Conservation (phyloP, 2,888 invertebrate genomes). For the Ariolimax columbianus region DNA sequence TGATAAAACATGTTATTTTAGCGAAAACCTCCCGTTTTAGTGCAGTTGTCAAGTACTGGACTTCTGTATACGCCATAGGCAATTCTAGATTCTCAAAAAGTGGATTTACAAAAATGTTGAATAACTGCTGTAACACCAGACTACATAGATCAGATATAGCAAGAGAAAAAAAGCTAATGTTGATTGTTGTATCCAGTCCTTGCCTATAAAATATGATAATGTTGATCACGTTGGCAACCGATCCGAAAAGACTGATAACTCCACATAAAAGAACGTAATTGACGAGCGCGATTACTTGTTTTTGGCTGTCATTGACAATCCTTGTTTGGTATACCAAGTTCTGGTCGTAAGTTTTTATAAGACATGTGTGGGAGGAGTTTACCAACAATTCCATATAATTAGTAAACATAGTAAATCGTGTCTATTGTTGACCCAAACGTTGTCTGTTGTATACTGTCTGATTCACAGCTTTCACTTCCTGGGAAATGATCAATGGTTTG, state of each 20-base stretch:
- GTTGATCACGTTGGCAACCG: not conserved
- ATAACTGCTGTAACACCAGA: not conserved
- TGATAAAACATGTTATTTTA: not conserved
- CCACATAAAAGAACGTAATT: not conserved
- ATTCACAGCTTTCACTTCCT: too few species aligned
- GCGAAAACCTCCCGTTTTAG: not conserved
- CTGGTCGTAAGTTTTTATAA: too few species aligned
- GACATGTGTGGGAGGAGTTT: too few species aligned
- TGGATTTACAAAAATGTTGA: not conserved
- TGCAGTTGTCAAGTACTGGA: not conserved
- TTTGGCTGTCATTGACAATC: not conserved
- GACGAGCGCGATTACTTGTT: not conserved
- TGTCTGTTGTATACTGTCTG: too few species aligned
- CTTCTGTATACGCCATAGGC: not conserved
- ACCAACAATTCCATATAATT: too few species aligned
- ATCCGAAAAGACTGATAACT: not conserved
- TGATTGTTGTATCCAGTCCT: not conserved
- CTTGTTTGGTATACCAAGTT: too few species aligned
- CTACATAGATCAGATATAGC: conserved; percentile 11
- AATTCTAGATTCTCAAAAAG: not conserved
- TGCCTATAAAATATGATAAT: not conserved
- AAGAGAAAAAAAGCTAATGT: not conserved
- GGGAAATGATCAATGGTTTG: too few species aligned
- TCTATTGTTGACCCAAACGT: too few species aligned
- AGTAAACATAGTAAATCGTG: too few species aligned